Evolutionary conservation across 2,113 vertebrate species (phyloP).

Genomic region (Meriones unguiculatus): DNA sequence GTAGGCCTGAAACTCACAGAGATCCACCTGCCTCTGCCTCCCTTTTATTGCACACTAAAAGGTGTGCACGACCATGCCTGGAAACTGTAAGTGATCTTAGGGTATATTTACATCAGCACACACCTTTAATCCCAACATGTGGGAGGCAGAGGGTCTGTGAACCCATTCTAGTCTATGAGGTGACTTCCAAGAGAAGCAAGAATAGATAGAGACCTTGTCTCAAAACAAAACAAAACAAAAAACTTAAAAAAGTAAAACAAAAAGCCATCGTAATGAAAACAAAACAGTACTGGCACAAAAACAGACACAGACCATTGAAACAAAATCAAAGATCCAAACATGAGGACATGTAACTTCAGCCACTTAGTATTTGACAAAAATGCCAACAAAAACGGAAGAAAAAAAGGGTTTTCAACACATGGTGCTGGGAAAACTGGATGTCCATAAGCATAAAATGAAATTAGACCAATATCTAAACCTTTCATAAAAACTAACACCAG

Average conservation of each 20-base stretch:
- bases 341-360: background rate
- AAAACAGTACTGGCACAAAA: background rate
- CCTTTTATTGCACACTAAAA: no score
- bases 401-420: background rate
- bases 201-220: background rate
- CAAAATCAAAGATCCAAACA: background rate
- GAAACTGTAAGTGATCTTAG: background rate
- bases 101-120: background rate
- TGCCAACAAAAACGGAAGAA: background rate
- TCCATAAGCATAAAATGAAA: background rate
- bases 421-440: background rate
- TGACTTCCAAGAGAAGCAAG: background rate
- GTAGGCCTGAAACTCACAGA: no score
- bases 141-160: background rate
- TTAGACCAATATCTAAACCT: background rate
- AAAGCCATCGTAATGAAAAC: background rate
- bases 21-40: no score
- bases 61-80: no score
- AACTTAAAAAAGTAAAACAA: background rate
- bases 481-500: no score
- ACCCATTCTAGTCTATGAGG: background rate
- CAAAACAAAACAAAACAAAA: background rate
- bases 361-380: background rate
- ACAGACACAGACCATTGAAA: background rate
- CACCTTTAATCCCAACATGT: background rate